Base-by-base conservation (phyloP, 1,140 invertebrate genomes). In the Apis mellifera region DNA sequence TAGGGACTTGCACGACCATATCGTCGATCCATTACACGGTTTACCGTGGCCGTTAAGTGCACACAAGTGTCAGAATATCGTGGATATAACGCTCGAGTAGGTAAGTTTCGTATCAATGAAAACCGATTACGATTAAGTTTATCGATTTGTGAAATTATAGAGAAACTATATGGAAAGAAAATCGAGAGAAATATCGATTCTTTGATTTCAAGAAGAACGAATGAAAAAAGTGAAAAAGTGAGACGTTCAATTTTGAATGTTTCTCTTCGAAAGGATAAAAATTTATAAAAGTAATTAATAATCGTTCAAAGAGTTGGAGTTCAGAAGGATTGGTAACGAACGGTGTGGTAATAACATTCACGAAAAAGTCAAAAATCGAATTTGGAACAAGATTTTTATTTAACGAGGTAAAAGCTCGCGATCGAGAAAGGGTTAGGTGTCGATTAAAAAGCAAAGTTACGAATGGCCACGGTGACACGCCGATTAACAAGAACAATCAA, bases 41-140 rank as follows among this genome's bases (percentile, higher is more conserved):
- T 83, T 78, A 74, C 69, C 76, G 84, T 86, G 75, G 78, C 54
- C 85, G 84, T 83, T 86, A 86, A 86, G 85, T 86, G 79, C 85
- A 78, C 73, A 75, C 80, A 64, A 68, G 84, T 83, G 79, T 86
- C 84, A 71, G 74, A 54, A 68, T 70, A 86, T 81, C 74, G 59
- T 69, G 74, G 85, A 75, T 86, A 86, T 86, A 86, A 77, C n/a
- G 69, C 69, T 65, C 59, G 79, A 78, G 48, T 26, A 74, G 66
- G 62, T 82, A 3, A 3, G 78, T 86, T 85, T 70, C 75, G 68
- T 75, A 54, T 54, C 68, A 82, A 85, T 73, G n/a, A n/a, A n/a
- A n/a, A n/a, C n/a, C n/a, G 74, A 86, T 86, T 85, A 86, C 64
- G 2, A 21, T 2, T 42, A 60, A 69, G 48, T 71, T 26, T 42